Evolutionary conservation across 2,888 invertebrate species (phyloP).

Genomic region (Phortica magna): DNA sequence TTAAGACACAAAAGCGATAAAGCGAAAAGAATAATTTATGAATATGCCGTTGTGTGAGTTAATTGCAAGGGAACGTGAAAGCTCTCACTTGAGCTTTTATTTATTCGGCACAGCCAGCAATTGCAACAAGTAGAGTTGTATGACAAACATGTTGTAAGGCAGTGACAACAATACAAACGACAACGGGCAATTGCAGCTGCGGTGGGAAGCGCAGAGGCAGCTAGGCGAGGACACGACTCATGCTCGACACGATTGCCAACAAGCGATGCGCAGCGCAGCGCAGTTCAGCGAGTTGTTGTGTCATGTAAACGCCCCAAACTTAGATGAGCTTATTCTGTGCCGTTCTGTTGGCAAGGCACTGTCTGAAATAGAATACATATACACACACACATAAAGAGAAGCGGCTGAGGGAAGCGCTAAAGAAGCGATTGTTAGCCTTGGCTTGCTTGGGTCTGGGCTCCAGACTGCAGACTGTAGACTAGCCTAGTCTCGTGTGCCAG

Average conservation of each 20-base stretch:
- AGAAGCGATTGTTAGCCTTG: slow-evolving; percentile 19
- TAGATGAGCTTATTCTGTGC: slow-evolving; percentile 2
- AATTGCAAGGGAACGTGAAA: slow-evolving; percentile 1
- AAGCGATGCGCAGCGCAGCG: background rate
- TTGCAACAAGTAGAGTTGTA: slow-evolving; percentile 22
- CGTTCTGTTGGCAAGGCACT: background rate
- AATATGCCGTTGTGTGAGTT: slow-evolving; percentile 16
- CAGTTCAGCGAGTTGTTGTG: slow-evolving; percentile 6
- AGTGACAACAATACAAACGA: background rate
- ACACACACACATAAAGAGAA: background rate
- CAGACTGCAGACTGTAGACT: background rate
- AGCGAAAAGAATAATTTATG: slow-evolving; percentile 39
- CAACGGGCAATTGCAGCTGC: background rate
- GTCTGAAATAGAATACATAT: background rate
- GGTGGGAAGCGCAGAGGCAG: background rate
- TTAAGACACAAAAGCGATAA: slow-evolving; percentile 66
- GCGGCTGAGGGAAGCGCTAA: slow-evolving; percentile 11
- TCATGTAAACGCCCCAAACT: slow-evolving; percentile 28
- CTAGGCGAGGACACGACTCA: background rate
- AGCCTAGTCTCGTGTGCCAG: slow-evolving; percentile 36
- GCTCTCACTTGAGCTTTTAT: background rate
- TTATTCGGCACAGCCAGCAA: background rate
- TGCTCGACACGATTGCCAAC: slow-evolving; percentile 31
- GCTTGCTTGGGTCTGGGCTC: background rate
- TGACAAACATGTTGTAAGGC: background rate